phyloP scores from a whole-genome alignment of 2,113 vertebrate genomes.

The Chamaetylas fuelleborni region DNA sequence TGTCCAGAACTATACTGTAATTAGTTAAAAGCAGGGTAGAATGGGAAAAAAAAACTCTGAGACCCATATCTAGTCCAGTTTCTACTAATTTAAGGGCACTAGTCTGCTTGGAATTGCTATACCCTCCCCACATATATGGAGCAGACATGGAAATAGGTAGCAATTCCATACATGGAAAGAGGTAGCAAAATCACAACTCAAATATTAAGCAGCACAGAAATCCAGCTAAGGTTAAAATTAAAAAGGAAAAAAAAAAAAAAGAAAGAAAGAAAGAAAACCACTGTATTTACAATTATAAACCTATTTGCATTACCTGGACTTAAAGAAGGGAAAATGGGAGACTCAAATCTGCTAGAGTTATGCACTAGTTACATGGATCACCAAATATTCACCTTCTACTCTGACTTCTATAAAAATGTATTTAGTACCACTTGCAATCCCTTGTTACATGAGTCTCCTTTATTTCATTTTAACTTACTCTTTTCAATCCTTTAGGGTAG shows the following conservation, averaged over 20 bases:
- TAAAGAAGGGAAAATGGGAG: not conserved
- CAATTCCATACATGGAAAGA: not conserved
- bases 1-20: not conserved
- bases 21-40: not conserved
- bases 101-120: not conserved
- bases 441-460: not conserved
- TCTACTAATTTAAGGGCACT: not conserved
- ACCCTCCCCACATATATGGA: fast-evolving
- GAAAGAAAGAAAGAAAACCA: not conserved
- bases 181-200: not conserved
- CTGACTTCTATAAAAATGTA: not conserved
- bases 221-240: not conserved
- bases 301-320: not conserved
- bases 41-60: not conserved
- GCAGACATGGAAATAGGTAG: not conserved
- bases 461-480: not conserved
- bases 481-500: not conserved
- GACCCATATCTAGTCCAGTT: not conserved
- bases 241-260: fast-evolving
- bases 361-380: not conserved
- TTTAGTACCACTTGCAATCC: not conserved
- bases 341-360: not conserved
- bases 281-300: not conserved
- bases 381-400: not conserved
- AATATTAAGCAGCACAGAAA: not conserved